Base-by-base conservation (phyloP, 2,113 vertebrate species). In the Columba janthina region DNA sequence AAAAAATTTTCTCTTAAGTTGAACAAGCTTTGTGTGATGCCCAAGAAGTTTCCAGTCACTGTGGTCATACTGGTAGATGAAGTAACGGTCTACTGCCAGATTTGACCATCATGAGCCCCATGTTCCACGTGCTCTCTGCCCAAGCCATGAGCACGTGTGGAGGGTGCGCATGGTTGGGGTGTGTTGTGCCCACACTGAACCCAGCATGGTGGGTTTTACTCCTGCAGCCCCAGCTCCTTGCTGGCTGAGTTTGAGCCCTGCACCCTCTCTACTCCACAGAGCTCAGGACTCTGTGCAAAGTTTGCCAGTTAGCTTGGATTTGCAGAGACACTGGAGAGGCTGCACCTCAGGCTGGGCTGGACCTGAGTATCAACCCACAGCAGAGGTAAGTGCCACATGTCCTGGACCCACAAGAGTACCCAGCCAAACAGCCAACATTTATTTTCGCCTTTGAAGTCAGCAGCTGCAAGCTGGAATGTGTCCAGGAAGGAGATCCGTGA, bases 141-240 rank as follows among this genome's bases (percentile, higher is more conserved):
- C 9, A 6, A 21, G 40, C 32, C 46, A 40, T 44, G 57, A 83
- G 20, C 0, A 0, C 1, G 0, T 9, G 7, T 40, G 25, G 15
- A 51, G 34, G 46, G 32, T 51, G 24, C 32, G 10, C 15, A 12
- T 6, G 24, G 12, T 46, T 79, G 34, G 16, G 38, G 12, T 75
- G 32, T 34, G 70, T 31, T 32, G 44, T 32, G 57, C 24, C 34
- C 40, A 38, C 32, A 38, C 24, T 26, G 24, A 53, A 38, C 9
- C 3, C 6, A 19, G 38, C 3, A 2, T 3, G 6, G 44, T 56
- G 31, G 18, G 12, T 64, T 77, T 86, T 0, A 0, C 5, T 65
- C 79, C 38, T 75, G 44, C 1, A 4, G 6, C 34, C 38, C 26
- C 67, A 58, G 18, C 21, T 89, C 40, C 53, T 61, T 1, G 1